phyloP scores from a whole-genome alignment of 2,113 vertebrate genomes.

The Agelaius tricolor region DNA sequence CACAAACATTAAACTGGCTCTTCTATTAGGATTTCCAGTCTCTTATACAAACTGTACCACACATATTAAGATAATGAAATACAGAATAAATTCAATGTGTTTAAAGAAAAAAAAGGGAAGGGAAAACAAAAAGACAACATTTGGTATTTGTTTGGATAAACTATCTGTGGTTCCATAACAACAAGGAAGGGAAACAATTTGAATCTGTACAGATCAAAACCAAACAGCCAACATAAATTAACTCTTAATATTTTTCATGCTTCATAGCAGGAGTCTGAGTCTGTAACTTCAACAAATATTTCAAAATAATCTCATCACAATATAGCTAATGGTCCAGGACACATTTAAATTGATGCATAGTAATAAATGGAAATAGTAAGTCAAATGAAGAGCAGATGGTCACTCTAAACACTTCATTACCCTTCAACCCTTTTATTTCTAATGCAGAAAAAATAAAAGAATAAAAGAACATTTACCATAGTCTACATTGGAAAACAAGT shows the following conservation, averaged over 20 bases:
- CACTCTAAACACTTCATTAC: slow-evolving; percentile 40
- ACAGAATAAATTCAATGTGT: neutral
- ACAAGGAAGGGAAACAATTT: neutral
- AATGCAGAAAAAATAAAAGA: neutral
- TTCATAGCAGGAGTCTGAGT: neutral
- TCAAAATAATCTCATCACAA: slow-evolving; percentile 19
- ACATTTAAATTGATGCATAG: neutral
- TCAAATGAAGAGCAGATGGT: slow-evolving; percentile 56
- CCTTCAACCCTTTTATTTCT: neutral
- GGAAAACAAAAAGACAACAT: neutral
- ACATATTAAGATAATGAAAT: neutral
- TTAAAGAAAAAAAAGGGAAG: neutral
- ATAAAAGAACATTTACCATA: neutral
- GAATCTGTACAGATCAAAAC: neutral
- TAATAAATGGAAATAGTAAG: slow-evolving; percentile 33
- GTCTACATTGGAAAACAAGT: neutral
- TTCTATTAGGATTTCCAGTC: neutral
- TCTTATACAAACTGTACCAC: neutral
- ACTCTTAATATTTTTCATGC: neutral
- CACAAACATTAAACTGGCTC: neutral
- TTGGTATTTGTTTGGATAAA: slow-evolving; percentile 31
- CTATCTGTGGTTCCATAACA: slow-evolving; percentile 6
- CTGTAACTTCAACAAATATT: neutral
- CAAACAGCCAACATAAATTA: neutral
- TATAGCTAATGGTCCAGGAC: slow-evolving; percentile 19